A percentile compares a stretch with the other conserved stretches of the same genome.
These are phyloP conservation scores for Eublepharis macularius DNA, from an alignment of 2,113 vertebrate genomes.

Conservation along the genomic window DNA sequence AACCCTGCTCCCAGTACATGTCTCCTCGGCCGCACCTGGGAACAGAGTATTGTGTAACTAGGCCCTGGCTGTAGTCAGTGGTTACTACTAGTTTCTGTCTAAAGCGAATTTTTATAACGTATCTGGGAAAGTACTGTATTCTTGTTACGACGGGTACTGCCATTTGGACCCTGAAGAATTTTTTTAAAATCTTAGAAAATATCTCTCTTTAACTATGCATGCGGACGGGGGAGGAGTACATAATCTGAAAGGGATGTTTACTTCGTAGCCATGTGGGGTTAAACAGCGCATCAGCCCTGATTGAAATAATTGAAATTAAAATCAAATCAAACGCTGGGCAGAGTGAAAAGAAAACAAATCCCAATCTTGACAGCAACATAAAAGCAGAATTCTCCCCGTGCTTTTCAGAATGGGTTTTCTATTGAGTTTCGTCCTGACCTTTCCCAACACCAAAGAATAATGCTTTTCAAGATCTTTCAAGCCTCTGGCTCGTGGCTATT, in stretches of 20 bases:
- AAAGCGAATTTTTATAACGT: too few relatives aligned
- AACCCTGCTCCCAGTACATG: too few relatives aligned
- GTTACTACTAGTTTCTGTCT: too few relatives aligned
- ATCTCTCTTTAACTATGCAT: too few relatives aligned
- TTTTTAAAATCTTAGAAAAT: too few relatives aligned
- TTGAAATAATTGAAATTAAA: constrained; percentile 50
- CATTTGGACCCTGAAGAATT: too few relatives aligned
- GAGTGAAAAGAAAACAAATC: constrained; percentile 74
- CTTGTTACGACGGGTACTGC: too few relatives aligned
- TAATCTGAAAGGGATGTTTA: constrained; percentile 57
- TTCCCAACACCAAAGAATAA: constrained; percentile 69
- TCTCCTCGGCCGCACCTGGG: too few relatives aligned
- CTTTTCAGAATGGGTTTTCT: constrained; percentile 69
- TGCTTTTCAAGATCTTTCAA: constrained; percentile 71
- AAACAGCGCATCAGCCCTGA: constrained; percentile 48
- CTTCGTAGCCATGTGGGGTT: constrained; percentile 54
- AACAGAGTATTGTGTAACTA: too few relatives aligned
- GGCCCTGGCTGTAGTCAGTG: too few relatives aligned
- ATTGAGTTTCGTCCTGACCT: constrained; percentile 68
- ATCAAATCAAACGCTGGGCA: constrained; percentile 69
- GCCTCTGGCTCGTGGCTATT: constrained; percentile 62
- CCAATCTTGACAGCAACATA: constrained; percentile 70
- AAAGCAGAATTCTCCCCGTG: constrained; percentile 69
- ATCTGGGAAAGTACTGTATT: too few relatives aligned
- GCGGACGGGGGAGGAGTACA: too few relatives aligned